Evolutionary conservation across 2,797 vertebrate genomes (phyloP).

Genomic region (Dermochelys coriacea): DNA sequence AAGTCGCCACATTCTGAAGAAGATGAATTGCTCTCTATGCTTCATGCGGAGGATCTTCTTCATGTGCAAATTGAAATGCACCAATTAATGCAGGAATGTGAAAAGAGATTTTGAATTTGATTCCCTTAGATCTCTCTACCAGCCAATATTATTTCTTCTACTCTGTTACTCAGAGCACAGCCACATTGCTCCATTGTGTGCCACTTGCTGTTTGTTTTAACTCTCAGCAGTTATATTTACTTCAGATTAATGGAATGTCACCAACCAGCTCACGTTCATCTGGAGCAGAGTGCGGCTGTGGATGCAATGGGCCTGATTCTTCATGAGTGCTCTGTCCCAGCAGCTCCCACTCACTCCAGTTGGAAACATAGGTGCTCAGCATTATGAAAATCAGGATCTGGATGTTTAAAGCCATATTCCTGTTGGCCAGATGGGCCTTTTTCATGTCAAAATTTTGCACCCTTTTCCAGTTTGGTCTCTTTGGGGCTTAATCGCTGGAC

Average conservation of each 20-base stretch:
- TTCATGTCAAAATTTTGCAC: background rate
- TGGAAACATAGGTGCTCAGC: background rate
- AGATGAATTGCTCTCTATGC: background rate
- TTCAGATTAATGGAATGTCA: background rate
- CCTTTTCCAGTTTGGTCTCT: background rate
- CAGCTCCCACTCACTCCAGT: background rate
- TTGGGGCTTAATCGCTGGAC: background rate
- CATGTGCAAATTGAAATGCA: background rate
- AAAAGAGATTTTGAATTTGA: background rate
- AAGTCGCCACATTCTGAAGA: background rate
- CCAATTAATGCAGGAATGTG: background rate
- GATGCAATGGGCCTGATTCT: background rate
- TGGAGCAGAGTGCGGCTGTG: background rate
- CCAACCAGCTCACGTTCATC: background rate
- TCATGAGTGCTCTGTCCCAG: background rate
- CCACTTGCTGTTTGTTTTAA: background rate
- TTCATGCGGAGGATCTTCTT: background rate
- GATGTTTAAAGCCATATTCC: background rate
- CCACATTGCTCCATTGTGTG: constrained; percentile 1
- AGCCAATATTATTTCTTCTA: background rate
- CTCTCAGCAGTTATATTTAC: background rate
- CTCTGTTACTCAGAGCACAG: background rate
- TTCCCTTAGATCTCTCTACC: background rate
- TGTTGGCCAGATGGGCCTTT: background rate
- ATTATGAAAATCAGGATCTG: background rate